Evolutionary conservation across 2,797 vertebrate species (phyloP).

Genomic region (Pipistrellus pipistrellus): DNA sequence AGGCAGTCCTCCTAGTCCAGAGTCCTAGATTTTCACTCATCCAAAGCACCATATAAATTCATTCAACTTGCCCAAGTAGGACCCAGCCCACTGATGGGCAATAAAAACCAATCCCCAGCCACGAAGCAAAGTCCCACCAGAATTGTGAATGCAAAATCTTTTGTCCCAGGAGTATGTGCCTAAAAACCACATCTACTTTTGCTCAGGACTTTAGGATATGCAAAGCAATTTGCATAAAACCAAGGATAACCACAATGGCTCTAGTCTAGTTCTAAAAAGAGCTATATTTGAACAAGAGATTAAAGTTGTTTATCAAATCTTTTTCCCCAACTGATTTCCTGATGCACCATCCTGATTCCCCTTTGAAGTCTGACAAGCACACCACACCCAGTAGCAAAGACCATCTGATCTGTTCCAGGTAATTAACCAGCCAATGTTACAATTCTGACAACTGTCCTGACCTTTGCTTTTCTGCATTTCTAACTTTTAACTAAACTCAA

Average conservation of each 20-base stretch:
- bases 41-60: background rate
- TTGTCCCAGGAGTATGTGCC: background rate
- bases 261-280: background rate
- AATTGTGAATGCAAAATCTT: background rate
- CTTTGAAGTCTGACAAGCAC: background rate
- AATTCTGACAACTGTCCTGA: background rate
- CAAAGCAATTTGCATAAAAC: constrained; percentile 5
- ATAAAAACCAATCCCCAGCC: background rate
- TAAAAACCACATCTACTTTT: background rate
- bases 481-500: constrained; percentile 56
- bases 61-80: background rate
- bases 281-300: background rate
- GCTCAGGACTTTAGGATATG: background rate
- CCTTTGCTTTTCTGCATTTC: constrained; percentile 69
- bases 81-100: background rate
- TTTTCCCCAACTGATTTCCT: background rate
- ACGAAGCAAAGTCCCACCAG: background rate
- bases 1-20: background rate
- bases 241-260: background rate
- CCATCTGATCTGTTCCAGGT: constrained; percentile 53
- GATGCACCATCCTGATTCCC: background rate
- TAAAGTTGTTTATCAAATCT: background rate
- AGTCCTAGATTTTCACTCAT: background rate
- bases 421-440: constrained; percentile 73
- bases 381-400: background rate